Percentiles rank a stretch among this genome's conserved stretches.
Conservation (phyloP, 1,140 invertebrate genomes). For the Campoletis sonorensis region DNA sequence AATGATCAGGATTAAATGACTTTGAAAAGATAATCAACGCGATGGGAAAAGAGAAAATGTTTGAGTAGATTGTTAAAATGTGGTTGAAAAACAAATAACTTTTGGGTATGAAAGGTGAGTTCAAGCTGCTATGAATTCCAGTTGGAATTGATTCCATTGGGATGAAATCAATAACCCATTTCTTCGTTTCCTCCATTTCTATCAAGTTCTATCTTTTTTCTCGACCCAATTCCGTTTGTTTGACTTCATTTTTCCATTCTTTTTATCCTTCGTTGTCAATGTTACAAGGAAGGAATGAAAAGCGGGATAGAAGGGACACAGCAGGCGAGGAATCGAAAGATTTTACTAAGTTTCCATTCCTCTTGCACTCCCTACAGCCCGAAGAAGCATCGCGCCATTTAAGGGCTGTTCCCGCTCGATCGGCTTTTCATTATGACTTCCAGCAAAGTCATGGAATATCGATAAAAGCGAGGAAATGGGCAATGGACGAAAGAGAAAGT, state of each 20-base stretch:
- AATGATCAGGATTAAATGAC: no score
- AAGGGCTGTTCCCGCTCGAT: constrained; percentile 31
- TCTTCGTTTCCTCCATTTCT: not conserved
- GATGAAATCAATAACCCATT: constrained; percentile 40
- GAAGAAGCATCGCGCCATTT: not conserved
- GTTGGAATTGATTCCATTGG: constrained; percentile 46
- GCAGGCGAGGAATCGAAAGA: constrained; percentile 13
- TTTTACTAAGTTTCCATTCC: not conserved
- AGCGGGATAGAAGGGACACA: not conserved
- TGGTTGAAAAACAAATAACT: constrained; percentile 22
- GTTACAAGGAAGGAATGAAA: not conserved
- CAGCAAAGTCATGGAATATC: constrained; percentile 33
- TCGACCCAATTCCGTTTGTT: not conserved
- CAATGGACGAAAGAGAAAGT: constrained; percentile 9
- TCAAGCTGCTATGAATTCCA: constrained; percentile 25
- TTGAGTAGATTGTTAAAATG: not conserved
- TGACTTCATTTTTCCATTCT: not conserved
- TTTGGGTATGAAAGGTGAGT: not conserved
- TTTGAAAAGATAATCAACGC: not conserved
- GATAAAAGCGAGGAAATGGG: constrained; percentile 18
- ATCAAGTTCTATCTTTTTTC: not conserved
- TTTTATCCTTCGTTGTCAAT: not conserved
- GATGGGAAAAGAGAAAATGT: not conserved
- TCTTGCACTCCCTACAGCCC: not conserved
- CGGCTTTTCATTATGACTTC: constrained; percentile 42